Evolutionary conservation across 2,797 vertebrate species (phyloP).

Genomic region (Pygocentrus nattereri): DNA sequence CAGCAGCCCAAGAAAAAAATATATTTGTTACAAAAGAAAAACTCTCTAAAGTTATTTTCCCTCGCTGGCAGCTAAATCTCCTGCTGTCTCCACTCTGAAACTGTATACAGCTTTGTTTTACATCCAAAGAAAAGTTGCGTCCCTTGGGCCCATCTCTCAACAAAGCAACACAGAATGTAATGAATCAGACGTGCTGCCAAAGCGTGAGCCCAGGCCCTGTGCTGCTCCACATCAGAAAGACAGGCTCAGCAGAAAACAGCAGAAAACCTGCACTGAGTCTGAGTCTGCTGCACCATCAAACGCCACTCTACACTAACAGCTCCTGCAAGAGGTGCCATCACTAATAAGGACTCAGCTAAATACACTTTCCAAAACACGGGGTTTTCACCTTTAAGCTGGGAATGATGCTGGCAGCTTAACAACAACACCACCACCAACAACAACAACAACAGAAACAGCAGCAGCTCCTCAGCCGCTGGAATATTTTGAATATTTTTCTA

Average conservation of each 20-base stretch:
- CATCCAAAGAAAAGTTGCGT: conserved; percentile 13
- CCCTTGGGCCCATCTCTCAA: conserved; percentile 46
- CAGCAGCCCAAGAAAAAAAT: neutral
- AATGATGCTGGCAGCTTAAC: conserved; percentile 21
- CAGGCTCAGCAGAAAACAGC: conserved; percentile 37
- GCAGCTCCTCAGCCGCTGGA: neutral
- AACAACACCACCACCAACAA: conserved; percentile 5
- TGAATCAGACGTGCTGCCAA: conserved; percentile 51
- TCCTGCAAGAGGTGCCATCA: conserved; percentile 27
- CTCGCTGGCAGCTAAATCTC: conserved; percentile 3
- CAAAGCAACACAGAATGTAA: conserved; percentile 49
- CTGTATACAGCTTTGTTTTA: conserved; percentile 44
- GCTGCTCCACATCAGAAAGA: conserved; percentile 47
- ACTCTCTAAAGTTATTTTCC: conserved; percentile 7
- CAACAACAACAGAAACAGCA: neutral
- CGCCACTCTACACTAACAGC: conserved; percentile 27
- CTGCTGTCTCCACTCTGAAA: conserved; percentile 25
- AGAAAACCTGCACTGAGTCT: conserved; percentile 16
- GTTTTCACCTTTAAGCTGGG: conserved; percentile 8
- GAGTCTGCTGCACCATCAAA: conserved; percentile 25
- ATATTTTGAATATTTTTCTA: too few species aligned
- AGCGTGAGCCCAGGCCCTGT: conserved; percentile 23
- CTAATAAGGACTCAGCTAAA: conserved; percentile 50
- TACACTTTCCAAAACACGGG: conserved; percentile 29
- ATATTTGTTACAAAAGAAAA: conserved; percentile 9